Base-by-base conservation (phyloP, 2,113 vertebrate species). In the Hippocampus guttulatus region DNA sequence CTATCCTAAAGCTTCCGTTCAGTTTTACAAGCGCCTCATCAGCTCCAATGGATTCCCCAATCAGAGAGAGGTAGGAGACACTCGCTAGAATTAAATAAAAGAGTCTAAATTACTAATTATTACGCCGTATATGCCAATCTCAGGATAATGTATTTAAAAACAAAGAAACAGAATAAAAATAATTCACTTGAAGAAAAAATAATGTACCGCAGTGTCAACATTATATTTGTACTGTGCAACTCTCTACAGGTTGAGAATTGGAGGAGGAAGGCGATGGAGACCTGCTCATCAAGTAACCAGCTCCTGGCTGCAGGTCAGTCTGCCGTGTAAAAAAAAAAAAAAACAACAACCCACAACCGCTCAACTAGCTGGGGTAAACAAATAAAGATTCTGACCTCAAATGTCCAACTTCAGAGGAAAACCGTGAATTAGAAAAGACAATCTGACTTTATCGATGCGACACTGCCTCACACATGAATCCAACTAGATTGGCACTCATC, bases 1-100 rank as follows among this genome's bases (percentile, higher is more conserved):
- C 27, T 95, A 96, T 69, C 94, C 96, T 68, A 98, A 98, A 87
- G 95, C 95, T 55, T 98, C 95, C 0, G 94, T 89, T 75, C 91
- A 94, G 40, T 98, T 93, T 75, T 96, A 97, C 68, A 96, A 93
- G 82, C 92, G 88, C 62, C 88, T 98, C 60, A 94, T 96, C 84
- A 86, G 79, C 63, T 93, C 92, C 74, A 97, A 96, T 27, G 96
- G 96, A 79, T 96, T 98, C 82, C 96, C 95, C 62, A 95, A 90
- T 78, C 84, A 90, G 76, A 92, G 89, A 93, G 94, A 98, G 94
- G 96, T 96, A 79, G 88, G 52, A 14, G 16, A 2, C 8, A 30
- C 49, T 68, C 49, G 2, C 66, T 14, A 9, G 38, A n/a, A 45
- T 25, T 3, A 51, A 49, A 27, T 15, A 8, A 25, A 40, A 12